Base-by-base conservation (phyloP, 2,888 invertebrate genomes). In the Tridacna gigas region DNA sequence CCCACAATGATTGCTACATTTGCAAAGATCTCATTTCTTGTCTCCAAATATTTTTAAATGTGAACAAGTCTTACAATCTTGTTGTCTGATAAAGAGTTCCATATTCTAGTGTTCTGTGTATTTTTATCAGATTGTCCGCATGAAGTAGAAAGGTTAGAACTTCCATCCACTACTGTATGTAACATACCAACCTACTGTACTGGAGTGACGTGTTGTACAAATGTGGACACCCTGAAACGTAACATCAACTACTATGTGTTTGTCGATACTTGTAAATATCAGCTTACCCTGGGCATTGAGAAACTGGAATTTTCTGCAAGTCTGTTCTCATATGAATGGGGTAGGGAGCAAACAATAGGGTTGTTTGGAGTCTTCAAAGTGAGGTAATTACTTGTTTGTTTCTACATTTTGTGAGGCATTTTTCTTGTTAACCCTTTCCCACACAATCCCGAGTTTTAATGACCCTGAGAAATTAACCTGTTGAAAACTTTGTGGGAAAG, bases 301-400 rank as follows among this genome's bases (percentile, higher is more conserved):
- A 89, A 88, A 4, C 82, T 84, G 63, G 79, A 74, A 2, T 88
- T 85, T 69, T 82, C 82, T 11, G 76, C 83, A 48, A 83, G 85
- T n/a, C 77, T 91, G 15, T 80, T 90, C 13, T 73, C 89, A n/a
- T 91, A 88, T 65, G 74, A 84, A 45, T 91, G 89, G 89, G 91
- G 91, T 79, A 77, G 78, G 37, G 67, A 67, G 20, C 66, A 84
- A n/a, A 71, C 74, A 22, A 76, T 82, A 74, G 69, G 76, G 7
- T 77, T 84, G 37, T 61, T 76, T 47, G 82, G 84, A 56, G 74
- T 82, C 0, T 18, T 84, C 13, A 65, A 37, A 66, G 74, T 77
- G 11, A 81, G 79, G 84, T 56, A 56, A 37, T 37, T 37, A 37
- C 3, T 37, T 37, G 37, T 37, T 37, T 37, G 37, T 37, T 37